Evolutionary conservation across 2,113 vertebrate genomes (phyloP), one percentile per base, ranked within the genome.

Genomic region (Chascanopsetta lugubris): DNA sequence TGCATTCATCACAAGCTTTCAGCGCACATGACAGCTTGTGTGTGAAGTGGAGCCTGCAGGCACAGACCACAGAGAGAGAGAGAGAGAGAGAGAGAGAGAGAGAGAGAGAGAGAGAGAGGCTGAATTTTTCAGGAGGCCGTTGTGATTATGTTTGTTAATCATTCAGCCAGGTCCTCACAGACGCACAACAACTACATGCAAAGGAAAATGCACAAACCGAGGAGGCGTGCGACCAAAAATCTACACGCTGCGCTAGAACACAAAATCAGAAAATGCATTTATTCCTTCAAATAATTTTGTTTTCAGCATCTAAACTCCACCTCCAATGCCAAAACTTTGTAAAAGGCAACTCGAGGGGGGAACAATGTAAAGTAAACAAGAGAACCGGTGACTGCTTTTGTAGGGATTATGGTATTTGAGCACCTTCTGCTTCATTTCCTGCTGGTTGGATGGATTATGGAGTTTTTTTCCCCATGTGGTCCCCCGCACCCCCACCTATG

Each of bases 11-110:
- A 40, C 56, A 3, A 32, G 17, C 9, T 40, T 58, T 77, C 59
- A 51, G 17, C 24, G 45, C 50, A 36, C 17, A 30, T 20, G 34
- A 48, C 55, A 59, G 50, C 32, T 6, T 25, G 55, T 27, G 36
- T 62, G 67, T 61, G 69, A 63, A 61, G 69, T 43, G 29, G 27
- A 62, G 61, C 40, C 54, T 24, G 29, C 60, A 62, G 65, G 53
- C 43, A 50, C 25, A 34, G 57, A 55, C 36, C 0, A 30, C 43
- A 30, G 18, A 26, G 21, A 47, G n/a, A 45, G 18, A 40, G 69
- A 49, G 17, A 55, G 7, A 54, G 54, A 43, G 27, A 30, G 29
- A 51, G 50, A 27, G 6, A 18, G n/a, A 42, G 18, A 42, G 6
- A 18, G 13, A 7, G 9, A 36, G 7, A 36, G 65, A 13, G 48